Percentiles rank a stretch among this genome's conserved stretches.
Evolutionary conservation across 2,113 vertebrate species (phyloP).

Genomic region (Alligator mississippiensis): DNA sequence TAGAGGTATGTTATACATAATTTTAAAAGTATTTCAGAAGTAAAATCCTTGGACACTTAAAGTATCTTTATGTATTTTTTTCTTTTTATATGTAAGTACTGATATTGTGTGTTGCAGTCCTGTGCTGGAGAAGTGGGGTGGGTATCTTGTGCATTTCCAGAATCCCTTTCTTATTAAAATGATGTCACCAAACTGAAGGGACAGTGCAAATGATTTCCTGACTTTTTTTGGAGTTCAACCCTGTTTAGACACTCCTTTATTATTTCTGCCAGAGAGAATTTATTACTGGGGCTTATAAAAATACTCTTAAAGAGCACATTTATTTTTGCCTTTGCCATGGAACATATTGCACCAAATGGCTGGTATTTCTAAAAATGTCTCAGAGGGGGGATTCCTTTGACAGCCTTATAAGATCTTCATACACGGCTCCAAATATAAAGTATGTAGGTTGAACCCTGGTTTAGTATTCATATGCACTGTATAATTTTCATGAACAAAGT

Average conservation of each 20-base stretch:
- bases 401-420: not conserved
- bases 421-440: not conserved
- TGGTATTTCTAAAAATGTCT: not conserved
- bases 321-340: not conserved
- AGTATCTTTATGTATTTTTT: too few relatives aligned
- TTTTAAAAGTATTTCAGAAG: not conserved
- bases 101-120: not conserved
- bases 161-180: not conserved
- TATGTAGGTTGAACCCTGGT: not conserved
- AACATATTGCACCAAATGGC: not conserved
- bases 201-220: not conserved
- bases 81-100: not conserved
- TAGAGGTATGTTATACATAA: not conserved
- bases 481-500: constrained; percentile 1
- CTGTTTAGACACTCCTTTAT: not conserved
- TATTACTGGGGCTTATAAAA: not conserved
- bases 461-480: not conserved
- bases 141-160: not conserved
- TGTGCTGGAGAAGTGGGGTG: too few relatives aligned
- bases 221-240: not conserved
- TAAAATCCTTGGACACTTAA: not conserved
- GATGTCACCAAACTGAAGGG: not conserved
- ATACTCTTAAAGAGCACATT: not conserved
- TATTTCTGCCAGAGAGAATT: not conserved
- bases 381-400: not conserved